Evolutionary conservation across 2,113 vertebrate species (phyloP).

Genomic region (Seriola quinqueradiata): DNA sequence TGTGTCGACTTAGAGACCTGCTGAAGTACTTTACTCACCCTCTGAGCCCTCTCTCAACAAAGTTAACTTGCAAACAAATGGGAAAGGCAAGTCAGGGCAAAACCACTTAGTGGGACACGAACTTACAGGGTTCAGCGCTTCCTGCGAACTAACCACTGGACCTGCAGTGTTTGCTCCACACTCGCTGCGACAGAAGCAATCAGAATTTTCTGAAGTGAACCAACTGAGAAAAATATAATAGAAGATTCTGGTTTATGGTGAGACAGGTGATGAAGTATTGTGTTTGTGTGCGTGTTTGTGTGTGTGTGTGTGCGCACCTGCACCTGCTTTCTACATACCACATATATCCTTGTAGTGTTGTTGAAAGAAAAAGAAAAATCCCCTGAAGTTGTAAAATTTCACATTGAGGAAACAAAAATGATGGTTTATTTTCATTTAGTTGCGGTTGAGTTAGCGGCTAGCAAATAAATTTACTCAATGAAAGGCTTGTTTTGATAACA

Average conservation of each 20-base stretch:
- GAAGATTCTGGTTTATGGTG: constrained; percentile 29
- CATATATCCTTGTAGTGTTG: neutral
- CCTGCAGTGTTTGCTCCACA: constrained; percentile 43
- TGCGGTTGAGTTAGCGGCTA: neutral
- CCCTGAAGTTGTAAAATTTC: neutral
- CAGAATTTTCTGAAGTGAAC: constrained; percentile 40
- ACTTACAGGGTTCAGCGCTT: constrained; percentile 2
- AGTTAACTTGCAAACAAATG: constrained; percentile 52
- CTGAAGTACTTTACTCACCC: constrained; percentile 17
- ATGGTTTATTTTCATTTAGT: neutral
- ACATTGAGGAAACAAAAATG: neutral
- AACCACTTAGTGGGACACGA: constrained; percentile 23
- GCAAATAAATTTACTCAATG: neutral
- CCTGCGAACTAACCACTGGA: constrained; percentile 21
- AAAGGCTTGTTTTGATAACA: neutral
- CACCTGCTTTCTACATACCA: neutral
- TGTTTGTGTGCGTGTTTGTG: neutral
- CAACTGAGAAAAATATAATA: constrained; percentile 43
- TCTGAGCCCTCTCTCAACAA: constrained; percentile 20
- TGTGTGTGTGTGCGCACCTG: neutral
- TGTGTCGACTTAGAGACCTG: neutral
- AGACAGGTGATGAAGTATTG: constrained; percentile 9
- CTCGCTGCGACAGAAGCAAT: constrained; percentile 46
- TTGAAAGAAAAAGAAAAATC: constrained; percentile 5
- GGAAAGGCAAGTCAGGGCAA: neutral